Conservation (phyloP, 1,140 invertebrate genomes). For the Eueides isabella region DNA sequence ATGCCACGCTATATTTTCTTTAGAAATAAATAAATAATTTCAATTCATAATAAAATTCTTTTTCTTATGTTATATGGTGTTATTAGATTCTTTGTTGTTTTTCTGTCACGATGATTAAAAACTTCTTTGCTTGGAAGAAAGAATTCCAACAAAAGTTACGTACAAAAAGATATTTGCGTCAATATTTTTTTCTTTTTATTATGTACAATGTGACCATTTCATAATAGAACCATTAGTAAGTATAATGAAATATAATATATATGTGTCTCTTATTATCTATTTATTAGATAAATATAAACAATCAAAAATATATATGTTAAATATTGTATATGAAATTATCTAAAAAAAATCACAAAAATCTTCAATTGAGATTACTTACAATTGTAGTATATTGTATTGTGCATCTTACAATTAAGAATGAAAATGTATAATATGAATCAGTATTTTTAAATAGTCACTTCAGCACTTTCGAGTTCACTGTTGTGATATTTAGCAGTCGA, state of each 20-base stretch:
- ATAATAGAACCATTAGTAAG: not conserved
- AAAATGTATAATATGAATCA: not conserved
- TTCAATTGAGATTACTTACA: too few relatives aligned
- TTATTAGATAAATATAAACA: too few relatives aligned
- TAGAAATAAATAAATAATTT: constrained; percentile 28
- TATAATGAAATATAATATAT: not conserved
- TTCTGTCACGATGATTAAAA: constrained; percentile 40
- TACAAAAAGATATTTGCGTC: constrained; percentile 32
- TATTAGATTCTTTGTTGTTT: constrained; percentile 35
- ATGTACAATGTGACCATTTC: constrained; percentile 4
- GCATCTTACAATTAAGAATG: too few relatives aligned
- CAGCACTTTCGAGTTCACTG: not conserved
- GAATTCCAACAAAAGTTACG: constrained; percentile 26
- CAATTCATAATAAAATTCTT: constrained; percentile 35
- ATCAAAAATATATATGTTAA: too few relatives aligned
- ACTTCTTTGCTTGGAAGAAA: constrained; percentile 33
- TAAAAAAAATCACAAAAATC: too few relatives aligned
- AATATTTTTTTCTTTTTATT: constrained; percentile 29
- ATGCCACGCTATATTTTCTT: constrained; percentile 29
- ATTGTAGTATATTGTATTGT: too few relatives aligned
- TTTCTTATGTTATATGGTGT: constrained; percentile 23
- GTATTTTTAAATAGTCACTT: constrained; percentile 1
- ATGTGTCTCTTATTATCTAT: not conserved
- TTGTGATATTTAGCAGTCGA: not conserved
- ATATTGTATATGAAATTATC: too few relatives aligned